Conservation (phyloP, 1,140 invertebrate species). For the Pentalonia nigronervosa region DNA sequence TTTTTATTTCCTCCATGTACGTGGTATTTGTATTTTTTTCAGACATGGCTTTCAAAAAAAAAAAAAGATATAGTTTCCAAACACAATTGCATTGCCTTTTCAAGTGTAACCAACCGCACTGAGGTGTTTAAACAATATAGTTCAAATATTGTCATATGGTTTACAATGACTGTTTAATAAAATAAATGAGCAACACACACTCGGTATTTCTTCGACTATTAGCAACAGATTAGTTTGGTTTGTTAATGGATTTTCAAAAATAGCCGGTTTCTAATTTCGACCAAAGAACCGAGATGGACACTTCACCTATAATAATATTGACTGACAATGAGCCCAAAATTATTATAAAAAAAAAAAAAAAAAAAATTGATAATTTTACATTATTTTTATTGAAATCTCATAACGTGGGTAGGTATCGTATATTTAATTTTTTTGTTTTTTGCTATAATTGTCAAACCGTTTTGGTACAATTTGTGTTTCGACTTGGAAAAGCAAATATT, state of each 20-base stretch:
- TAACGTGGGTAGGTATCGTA: no score
- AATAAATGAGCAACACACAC: neutral
- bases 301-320: no score
- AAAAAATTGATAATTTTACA: no score
- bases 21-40: neutral
- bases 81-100: conserved; percentile 1
- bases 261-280: neutral
- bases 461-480: neutral
- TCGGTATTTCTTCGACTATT: neutral
- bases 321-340: no score
- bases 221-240: neutral
- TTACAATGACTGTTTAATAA: neutral
- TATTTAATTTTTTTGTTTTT: no score
- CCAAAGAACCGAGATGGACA: neutral
- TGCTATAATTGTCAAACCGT: neutral
- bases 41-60: neutral
- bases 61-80: conserved; percentile 16
- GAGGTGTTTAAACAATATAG: conserved; percentile 37
- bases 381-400: no score
- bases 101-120: neutral
- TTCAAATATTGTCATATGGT: conserved; percentile 37
- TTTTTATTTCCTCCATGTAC: neutral
- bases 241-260: neutral
- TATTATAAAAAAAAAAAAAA: no score
- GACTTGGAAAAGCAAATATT: neutral